Percentiles rank a stretch among this genome's conserved stretches.
These are phyloP conservation scores for Tetramorium alpestre DNA, from an alignment of 1,140 invertebrate genomes.

Conservation along the genomic window DNA sequence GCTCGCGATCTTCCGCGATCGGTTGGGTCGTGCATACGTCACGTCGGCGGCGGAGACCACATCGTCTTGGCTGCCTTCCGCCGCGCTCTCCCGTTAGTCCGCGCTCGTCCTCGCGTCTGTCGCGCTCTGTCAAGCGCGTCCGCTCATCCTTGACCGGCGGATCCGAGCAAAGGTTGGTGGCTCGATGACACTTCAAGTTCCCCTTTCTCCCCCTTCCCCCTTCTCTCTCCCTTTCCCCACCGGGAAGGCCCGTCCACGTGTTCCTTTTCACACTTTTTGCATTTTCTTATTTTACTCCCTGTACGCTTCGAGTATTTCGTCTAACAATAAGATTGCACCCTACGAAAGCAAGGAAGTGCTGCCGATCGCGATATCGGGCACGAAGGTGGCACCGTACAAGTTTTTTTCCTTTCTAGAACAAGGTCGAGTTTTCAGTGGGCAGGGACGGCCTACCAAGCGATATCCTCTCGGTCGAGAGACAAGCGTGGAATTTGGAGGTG, in stretches of 20 bases:
- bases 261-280: slow-evolving; percentile 3
- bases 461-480: neutral
- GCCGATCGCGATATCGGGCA: neutral
- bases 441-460: neutral
- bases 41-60: slow-evolving; percentile 25
- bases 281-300: neutral
- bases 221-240: neutral
- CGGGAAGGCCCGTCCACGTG: neutral
- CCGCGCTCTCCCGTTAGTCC: neutral
- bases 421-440: neutral
- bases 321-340: too few relatives aligned
- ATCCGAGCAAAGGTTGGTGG: slow-evolving; percentile 47
- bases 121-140: slow-evolving; percentile 30
- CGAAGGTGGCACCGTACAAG: neutral
- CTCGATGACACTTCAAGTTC: neutral
- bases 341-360: neutral
- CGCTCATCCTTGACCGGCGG: slow-evolving; percentile 33
- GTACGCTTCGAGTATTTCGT: neutral
- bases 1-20: slow-evolving; percentile 16
- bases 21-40: slow-evolving; percentile 12
- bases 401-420: neutral
- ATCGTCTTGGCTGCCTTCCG: slow-evolving; percentile 3
- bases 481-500: neutral
- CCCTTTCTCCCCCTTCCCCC: neutral
- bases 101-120: neutral